Conservation (phyloP, 2,797 vertebrate genomes). For the Muscicapa comitata region DNA sequence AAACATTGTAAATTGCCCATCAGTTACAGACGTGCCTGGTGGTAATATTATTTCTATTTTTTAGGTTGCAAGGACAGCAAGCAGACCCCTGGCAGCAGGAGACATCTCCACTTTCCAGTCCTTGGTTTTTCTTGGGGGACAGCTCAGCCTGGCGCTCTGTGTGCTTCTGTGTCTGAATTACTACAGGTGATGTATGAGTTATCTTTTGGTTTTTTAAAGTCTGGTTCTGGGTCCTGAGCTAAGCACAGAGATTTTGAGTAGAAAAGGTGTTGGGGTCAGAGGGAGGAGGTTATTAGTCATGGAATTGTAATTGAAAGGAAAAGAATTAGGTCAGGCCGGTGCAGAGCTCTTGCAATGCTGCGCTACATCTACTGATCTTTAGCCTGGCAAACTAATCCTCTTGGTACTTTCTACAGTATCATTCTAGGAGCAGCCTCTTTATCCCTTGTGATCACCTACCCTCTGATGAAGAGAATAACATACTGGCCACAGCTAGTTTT, state of each 20-base stretch:
- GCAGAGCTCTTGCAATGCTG: background rate
- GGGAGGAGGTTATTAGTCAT: background rate
- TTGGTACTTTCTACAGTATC: conserved; percentile 75
- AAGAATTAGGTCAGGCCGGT: background rate
- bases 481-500: conserved; percentile 94
- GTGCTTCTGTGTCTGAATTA: conserved; percentile 91
- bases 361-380: background rate
- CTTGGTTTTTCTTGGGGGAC: conserved; percentile 87
- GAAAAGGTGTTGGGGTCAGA: background rate
- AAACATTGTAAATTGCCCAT: background rate
- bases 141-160: conserved; percentile 88
- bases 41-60: background rate
- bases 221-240: background rate
- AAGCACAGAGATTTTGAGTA: background rate
- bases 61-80: conserved; percentile 89
- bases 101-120: conserved; percentile 86
- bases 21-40: background rate
- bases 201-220: background rate
- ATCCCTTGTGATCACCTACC: conserved; percentile 88
- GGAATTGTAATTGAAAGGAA: background rate
- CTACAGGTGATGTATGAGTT: conserved; percentile 83
- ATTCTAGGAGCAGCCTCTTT: conserved; percentile 88
- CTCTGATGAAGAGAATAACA: conserved; percentile 94
- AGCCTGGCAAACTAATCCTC: background rate
- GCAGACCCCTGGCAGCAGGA: conserved; percentile 89